These are phyloP conservation scores for Cephus pygmeus DNA, from an alignment of 2,888 invertebrate genomes.

Conservation along the genomic window DNA sequence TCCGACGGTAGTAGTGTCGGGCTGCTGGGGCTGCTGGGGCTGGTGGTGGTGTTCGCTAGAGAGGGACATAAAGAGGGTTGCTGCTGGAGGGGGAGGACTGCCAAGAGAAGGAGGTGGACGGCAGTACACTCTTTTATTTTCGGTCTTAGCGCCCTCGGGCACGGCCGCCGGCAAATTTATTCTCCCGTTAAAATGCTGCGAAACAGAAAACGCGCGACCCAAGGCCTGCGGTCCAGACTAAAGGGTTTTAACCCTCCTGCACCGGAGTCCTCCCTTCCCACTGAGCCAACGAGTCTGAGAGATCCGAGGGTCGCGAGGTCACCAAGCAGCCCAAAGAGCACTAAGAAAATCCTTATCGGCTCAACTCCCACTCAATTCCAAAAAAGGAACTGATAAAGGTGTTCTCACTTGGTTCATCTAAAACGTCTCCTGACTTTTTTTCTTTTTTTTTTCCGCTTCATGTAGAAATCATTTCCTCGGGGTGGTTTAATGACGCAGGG, in stretches of 20 bases:
- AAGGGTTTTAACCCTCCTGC: conserved; percentile 55
- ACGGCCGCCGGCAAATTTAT: conserved; percentile 54
- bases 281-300: background rate
- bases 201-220: conserved; percentile 49
- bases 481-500: too few species aligned
- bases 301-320: too few species aligned
- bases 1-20: background rate
- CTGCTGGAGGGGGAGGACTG: conserved; percentile 7
- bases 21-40: background rate
- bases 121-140: conserved; percentile 40
- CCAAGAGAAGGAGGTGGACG: conserved; percentile 15
- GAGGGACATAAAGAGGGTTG: background rate
- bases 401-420: too few species aligned
- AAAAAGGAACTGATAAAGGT: too few species aligned
- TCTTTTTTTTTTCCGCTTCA: too few species aligned
- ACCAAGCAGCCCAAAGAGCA: too few species aligned
- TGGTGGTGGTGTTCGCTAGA: conserved; percentile 7
- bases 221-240: conserved; percentile 62
- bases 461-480: too few species aligned
- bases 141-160: conserved; percentile 45
- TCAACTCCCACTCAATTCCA: too few species aligned
- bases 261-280: conserved; percentile 23
- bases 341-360: too few species aligned
- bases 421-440: too few species aligned
- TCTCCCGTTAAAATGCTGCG: conserved; percentile 57